A percentile compares a stretch with the other conserved stretches of the same genome.
Conservation (phyloP, 2,888 invertebrate genomes). For the Chloroclysta siterata region DNA sequence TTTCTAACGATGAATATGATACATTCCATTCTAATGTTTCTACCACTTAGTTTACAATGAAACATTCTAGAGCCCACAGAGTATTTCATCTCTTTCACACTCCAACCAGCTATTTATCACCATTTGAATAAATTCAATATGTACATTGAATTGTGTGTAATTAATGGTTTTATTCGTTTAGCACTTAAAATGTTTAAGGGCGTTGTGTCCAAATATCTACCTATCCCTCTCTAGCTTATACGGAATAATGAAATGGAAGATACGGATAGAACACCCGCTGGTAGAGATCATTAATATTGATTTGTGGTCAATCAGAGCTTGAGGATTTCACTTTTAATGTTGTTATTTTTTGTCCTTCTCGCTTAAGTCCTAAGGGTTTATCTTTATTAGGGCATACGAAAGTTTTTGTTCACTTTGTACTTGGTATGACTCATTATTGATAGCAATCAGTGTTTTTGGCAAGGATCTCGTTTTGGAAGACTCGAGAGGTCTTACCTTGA, state of each 20-base stretch:
- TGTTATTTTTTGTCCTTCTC: slow-evolving; percentile 67
- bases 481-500: background rate
- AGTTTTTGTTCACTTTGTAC: slow-evolving; percentile 23
- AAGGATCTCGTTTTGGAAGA: background rate
- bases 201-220: slow-evolving; percentile 80
- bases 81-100: slow-evolving; percentile 62
- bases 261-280: slow-evolving; percentile 77
- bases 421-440: slow-evolving; percentile 17
- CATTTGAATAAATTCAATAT: slow-evolving; percentile 86
- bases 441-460: slow-evolving; percentile 11
- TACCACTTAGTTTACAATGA: slow-evolving; percentile 7
- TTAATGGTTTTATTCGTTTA: slow-evolving; percentile 85
- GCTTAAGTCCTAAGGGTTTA: slow-evolving; percentile 59
- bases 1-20: background rate
- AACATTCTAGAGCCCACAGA: slow-evolving; percentile 20
- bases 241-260: slow-evolving; percentile 56
- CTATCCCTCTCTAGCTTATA: slow-evolving; percentile 55
- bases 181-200: slow-evolving; percentile 84
- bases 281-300: slow-evolving; percentile 84
- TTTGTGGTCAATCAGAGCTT: slow-evolving; percentile 85
- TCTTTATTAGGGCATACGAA: slow-evolving; percentile 45
- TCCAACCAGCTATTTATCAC: slow-evolving; percentile 80
- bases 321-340: slow-evolving; percentile 83
- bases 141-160: slow-evolving; percentile 85
- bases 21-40: background rate